phyloP scores from a whole-genome alignment of 2,888 invertebrate species.

The Synanthedon formicaeformis region DNA sequence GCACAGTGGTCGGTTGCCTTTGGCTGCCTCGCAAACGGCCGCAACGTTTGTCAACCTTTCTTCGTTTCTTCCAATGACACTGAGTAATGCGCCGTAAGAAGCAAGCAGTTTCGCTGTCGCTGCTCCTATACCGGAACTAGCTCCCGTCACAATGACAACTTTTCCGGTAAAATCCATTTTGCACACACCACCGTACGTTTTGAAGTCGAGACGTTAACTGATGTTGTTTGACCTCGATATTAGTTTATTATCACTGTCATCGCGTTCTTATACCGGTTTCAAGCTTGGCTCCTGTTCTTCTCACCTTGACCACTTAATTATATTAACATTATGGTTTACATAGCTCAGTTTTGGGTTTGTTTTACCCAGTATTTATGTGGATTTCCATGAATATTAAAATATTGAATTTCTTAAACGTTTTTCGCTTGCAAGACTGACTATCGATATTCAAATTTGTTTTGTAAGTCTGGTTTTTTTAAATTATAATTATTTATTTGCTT shows the following conservation, averaged over 20 bases:
- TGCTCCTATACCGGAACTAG: constrained; percentile 46
- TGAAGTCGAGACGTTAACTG: not conserved
- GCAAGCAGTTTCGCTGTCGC: constrained; percentile 40
- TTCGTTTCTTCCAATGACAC: constrained; percentile 38
- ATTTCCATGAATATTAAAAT: too few species aligned
- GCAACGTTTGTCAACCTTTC: constrained; percentile 27
- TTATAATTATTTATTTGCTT: too few species aligned
- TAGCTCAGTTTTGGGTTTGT: too few species aligned
- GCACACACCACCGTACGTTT: not conserved
- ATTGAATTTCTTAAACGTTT: too few species aligned
- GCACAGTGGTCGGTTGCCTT: constrained; percentile 27
- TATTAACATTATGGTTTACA: too few species aligned
- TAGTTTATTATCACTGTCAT: not conserved
- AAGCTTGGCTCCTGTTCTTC: too few species aligned
- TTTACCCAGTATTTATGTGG: too few species aligned
- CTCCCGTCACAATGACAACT: constrained; percentile 40
- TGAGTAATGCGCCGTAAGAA: constrained; percentile 26
- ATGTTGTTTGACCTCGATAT: too few species aligned
- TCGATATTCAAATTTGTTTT: too few species aligned
- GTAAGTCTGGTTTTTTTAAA: too few species aligned
- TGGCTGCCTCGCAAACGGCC: constrained; percentile 21
- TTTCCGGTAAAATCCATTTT: constrained; percentile 36
- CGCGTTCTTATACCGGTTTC: not conserved
- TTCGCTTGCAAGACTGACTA: too few species aligned
- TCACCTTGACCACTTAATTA: too few species aligned